Base-by-base conservation (phyloP, 2,888 invertebrate genomes). In the Chalcis sispes region DNA sequence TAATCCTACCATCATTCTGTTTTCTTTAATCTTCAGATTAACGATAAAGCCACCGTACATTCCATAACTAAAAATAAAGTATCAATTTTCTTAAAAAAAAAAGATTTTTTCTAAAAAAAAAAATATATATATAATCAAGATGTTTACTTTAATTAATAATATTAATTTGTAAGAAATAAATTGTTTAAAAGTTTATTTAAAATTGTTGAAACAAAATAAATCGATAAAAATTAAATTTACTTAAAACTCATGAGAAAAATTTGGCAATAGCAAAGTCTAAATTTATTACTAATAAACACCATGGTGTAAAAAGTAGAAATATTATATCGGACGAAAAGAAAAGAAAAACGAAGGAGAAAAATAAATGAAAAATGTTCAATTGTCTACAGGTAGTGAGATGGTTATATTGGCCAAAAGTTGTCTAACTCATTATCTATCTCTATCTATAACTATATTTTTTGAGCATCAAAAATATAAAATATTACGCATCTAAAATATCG, bases 231-330 rank as follows among this genome's bases (percentile, higher is more conserved):
- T 54, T 42, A 10, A 66, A 20, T 18, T 66, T 66, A 42, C 15
- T 42, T 18, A 25, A 25, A 27, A 5, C n/a, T 13, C 10, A 54
- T 23, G 18, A 54, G 10, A 56, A 36, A 36, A 36, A 36, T 15
- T 65, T 50, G 50, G 65, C 32, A 36, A 65, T 65, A 65, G 36
- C 23, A 23, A 32, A 69, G 67, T 58, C 67, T 46, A 48, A 69
- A 69, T 69, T 29, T 58, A 69, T 25, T 27, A 46, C 32, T 25
- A 56, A 29, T 42, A 27, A 56, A 8, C 46, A 15, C 40, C 56
- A 27, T n/a, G 25, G n/a, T n/a, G n/a, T 32, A 32, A 8, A 32
- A 32, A 32, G 3, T 32, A 69, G 20, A 58, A 32, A 23, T 10
- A 58, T 32, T 56, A 48, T 58, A 48, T 48, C 27, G 32, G 32